These are phyloP conservation scores for Pachyuromys duprasi DNA, from an alignment of 2,797 vertebrate genomes.

Conservation along the genomic window DNA sequence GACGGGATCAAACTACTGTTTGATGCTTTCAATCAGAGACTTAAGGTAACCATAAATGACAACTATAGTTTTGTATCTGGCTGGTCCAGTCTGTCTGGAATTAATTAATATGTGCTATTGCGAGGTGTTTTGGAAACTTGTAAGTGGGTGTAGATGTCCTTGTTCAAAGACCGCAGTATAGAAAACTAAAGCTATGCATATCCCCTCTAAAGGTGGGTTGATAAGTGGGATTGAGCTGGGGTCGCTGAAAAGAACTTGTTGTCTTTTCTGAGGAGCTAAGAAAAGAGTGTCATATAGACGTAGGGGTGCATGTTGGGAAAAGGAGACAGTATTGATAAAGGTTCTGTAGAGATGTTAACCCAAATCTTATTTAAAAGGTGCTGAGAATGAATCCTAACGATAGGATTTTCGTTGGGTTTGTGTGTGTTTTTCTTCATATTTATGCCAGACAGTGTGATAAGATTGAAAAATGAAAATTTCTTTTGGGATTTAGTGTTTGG, in stretches of 20 bases:
- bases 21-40: constrained; percentile 99
- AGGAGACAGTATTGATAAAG: neutral
- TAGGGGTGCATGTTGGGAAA: neutral
- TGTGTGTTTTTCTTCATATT: constrained; percentile 57
- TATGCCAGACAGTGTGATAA: constrained; percentile 5
- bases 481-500: constrained; percentile 35
- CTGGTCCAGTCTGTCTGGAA: constrained; percentile 49
- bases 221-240: neutral
- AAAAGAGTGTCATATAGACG: neutral
- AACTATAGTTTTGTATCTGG: constrained; percentile 36
- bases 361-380: neutral
- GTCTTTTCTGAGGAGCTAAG: neutral
- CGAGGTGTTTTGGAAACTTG: constrained; percentile 49
- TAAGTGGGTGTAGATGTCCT: constrained; percentile 14
- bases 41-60: constrained; percentile 92
- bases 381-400: constrained; percentile 5
- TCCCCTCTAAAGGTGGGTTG: constrained; percentile 3
- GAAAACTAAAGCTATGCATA: constrained; percentile 9
- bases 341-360: neutral
- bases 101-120: constrained; percentile 29
- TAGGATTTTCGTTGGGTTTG: neutral
- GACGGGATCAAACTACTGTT: constrained; percentile 99
- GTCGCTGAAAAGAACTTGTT: constrained; percentile 6
- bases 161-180: constrained; percentile 30
- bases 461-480: constrained; percentile 26